phyloP scores from a whole-genome alignment of 2,113 vertebrate species.

The Anoura caudifer region DNA sequence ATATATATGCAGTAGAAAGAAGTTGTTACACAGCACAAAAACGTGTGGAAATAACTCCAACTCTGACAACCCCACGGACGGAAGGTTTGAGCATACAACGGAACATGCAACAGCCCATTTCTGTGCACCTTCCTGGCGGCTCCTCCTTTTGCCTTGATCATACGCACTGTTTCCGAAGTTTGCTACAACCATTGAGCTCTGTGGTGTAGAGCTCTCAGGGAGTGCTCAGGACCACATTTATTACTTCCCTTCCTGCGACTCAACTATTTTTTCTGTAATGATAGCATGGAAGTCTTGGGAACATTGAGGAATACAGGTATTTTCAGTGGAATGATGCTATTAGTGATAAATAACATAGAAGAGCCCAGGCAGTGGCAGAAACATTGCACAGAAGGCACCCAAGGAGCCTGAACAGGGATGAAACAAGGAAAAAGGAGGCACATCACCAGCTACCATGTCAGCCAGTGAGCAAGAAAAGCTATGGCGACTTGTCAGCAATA shows the following conservation, averaged over 20 bases:
- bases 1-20: constrained; percentile 53
- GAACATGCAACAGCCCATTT: constrained; percentile 11
- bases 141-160: constrained; percentile 33
- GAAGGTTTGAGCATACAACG: neutral
- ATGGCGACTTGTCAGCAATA: neutral
- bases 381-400: neutral
- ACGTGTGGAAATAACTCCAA: neutral
- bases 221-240: neutral
- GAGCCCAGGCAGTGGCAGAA: neutral
- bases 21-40: neutral
- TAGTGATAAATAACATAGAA: neutral
- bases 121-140: neutral
- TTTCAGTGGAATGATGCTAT: neutral
- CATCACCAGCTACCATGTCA: neutral
- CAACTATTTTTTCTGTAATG: neutral
- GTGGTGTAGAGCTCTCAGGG: neutral
- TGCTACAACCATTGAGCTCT: neutral
- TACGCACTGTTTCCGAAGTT: neutral
- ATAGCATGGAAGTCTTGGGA: neutral
- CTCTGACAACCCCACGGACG: neutral
- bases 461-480: constrained; percentile 22
- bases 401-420: neutral
- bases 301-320: neutral
- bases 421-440: constrained; percentile 56
- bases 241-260: neutral